These are phyloP conservation scores for Drosophila falleni DNA, from an alignment of 2,888 invertebrate genomes.

Conservation along the genomic window DNA sequence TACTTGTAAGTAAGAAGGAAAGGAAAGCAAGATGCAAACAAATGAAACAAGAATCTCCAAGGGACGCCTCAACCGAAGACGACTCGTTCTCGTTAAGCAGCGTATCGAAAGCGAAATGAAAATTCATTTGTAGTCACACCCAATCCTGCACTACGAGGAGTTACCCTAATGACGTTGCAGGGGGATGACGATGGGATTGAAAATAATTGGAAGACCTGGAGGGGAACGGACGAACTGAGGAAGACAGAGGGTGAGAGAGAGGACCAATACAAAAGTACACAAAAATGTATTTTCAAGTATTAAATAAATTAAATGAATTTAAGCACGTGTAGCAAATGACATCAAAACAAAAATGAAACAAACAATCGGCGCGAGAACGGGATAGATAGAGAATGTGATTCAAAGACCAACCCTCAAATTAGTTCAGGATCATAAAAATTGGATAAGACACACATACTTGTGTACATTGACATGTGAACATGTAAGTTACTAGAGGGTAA, in stretches of 20 bases:
- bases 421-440: conserved; percentile 73
- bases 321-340: conserved; percentile 81
- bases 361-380: conserved; percentile 3
- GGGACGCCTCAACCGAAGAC: conserved; percentile 1
- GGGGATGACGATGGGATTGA: conserved; percentile 27
- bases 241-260: conserved; percentile 4
- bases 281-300: conserved; percentile 78
- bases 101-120: conserved; percentile 65
- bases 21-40: neutral
- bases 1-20: neutral
- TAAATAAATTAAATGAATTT: conserved; percentile 80
- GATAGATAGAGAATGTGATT: conserved; percentile 15
- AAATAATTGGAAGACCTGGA: neutral
- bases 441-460: neutral
- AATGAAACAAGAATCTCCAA: conserved; percentile 11
- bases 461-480: neutral
- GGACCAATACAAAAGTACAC: conserved; percentile 67
- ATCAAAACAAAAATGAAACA: conserved; percentile 55
- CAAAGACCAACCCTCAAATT: conserved; percentile 75
- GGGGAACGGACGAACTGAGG: neutral
- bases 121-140: conserved; percentile 70
- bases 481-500: neutral
- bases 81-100: conserved; percentile 39
- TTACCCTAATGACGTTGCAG: conserved; percentile 33
- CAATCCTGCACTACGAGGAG: conserved; percentile 28